A percentile compares a stretch with the other conserved stretches of the same genome.
Conservation (phyloP, 2,113 vertebrate genomes). For the Calyptomena viridis region DNA sequence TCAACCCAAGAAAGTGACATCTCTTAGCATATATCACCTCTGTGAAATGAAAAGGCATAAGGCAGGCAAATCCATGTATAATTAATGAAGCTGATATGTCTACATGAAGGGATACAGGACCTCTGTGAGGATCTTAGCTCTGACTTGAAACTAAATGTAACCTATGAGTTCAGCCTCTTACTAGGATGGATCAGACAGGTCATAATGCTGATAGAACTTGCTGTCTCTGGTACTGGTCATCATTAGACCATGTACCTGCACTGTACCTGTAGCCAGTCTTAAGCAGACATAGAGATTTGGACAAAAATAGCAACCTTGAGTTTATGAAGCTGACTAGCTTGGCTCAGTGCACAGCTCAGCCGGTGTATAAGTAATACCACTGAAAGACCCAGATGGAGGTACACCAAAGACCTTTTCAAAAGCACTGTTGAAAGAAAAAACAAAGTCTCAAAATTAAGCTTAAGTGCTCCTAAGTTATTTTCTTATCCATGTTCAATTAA, state of each 20-base stretch:
- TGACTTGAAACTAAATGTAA: neutral
- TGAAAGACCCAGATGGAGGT: neutral
- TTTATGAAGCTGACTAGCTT: neutral
- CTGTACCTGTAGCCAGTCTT: neutral
- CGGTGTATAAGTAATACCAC: neutral
- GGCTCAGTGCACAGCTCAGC: neutral
- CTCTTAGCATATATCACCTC: neutral
- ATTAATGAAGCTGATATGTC: neutral
- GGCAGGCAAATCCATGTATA: neutral
- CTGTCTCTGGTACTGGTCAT: neutral
- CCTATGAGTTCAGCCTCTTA: neutral
- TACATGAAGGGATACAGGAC: neutral
- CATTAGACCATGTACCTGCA: neutral
- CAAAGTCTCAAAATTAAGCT: constrained; percentile 1
- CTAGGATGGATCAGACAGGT: neutral
- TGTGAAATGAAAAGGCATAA: neutral
- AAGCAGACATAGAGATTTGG: neutral
- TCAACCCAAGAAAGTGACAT: neutral
- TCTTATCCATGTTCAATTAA: constrained; percentile 66
- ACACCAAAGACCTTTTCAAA: neutral
- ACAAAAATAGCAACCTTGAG: neutral
- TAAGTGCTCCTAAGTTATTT: constrained; percentile 53
- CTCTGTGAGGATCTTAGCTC: neutral
- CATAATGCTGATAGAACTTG: accelerated
- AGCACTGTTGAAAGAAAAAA: constrained; percentile 34